These are phyloP conservation scores for Chydorus sphaericus DNA, from an alignment of 2,888 invertebrate species.

Conservation along the genomic window DNA sequence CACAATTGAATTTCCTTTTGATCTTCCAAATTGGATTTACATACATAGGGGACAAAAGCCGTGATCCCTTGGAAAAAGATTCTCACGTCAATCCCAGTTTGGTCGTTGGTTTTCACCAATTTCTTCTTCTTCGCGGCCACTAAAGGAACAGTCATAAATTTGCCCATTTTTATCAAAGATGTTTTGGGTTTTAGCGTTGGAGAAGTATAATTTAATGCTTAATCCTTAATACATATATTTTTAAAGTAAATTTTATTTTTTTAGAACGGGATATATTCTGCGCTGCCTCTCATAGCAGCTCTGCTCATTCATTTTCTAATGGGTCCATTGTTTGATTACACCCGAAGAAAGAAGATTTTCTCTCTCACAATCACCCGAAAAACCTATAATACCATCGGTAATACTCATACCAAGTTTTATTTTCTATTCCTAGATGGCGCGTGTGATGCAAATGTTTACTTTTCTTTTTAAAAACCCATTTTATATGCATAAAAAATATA, in stretches of 20 bases:
- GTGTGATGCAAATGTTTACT: too few species aligned
- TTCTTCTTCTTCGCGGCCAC: constrained; percentile 24
- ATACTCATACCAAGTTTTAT: too few species aligned
- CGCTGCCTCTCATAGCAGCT: constrained; percentile 26
- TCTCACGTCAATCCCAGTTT: constrained; percentile 32
- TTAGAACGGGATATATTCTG: constrained; percentile 27
- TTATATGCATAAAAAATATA: neutral
- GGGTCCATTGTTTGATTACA: constrained; percentile 23
- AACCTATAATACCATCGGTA: constrained; percentile 26
- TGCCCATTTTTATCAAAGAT: constrained; percentile 33
- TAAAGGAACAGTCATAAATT: constrained; percentile 21
- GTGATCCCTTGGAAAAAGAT: constrained; percentile 35
- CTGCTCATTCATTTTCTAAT: constrained; percentile 23
- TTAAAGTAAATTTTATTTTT: neutral
- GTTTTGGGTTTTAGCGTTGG: constrained; percentile 30
- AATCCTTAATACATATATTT: neutral
- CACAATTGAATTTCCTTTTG: too few species aligned
- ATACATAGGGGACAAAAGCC: constrained; percentile 19
- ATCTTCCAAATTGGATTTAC: neutral
- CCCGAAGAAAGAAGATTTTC: constrained; percentile 22
- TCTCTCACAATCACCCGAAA: constrained; percentile 25
- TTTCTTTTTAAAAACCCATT: neutral
- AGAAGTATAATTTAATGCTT: constrained; percentile 24
- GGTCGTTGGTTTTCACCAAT: constrained; percentile 35
- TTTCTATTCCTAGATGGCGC: too few species aligned